Evolutionary conservation across 2,797 vertebrate species (phyloP), one percentile per base, ranked within the genome.

Genomic region (Anguilla pacifica): DNA sequence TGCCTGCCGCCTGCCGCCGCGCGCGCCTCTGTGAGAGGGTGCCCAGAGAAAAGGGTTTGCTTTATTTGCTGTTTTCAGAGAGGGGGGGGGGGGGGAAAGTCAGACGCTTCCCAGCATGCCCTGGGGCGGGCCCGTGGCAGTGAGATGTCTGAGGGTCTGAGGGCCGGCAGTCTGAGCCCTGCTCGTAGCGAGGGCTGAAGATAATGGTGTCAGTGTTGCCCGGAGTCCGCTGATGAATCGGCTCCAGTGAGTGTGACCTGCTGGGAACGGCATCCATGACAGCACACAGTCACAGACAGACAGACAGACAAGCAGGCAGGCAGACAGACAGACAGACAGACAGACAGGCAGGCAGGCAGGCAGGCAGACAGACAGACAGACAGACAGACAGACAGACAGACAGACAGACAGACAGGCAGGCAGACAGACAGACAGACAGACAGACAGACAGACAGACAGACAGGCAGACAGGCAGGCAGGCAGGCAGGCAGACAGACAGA

Each of bases 181-280:
- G 35, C 79, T 51, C 43, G 13, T n/a, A 51, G 31, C 74, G 25
- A 59, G 88, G 86, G 53, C 82, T 88, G 87, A 87, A 92, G 91
- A 92, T 92, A 93, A 93, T 90, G 88, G 93, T 91, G 88, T 91
- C 90, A 64, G 88, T 91, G 90, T 92, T 91, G 88, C 11, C 86
- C 55, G 89, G 86, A 92, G 87, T 90, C 88, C 51, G 91, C 84
- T 87, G 87, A 83, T 82, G 86, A 91, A 90, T 79, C 83, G 77
- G 90, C 92, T 88, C 72, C 89, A 91, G 85, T 87, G 77, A 4
- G 61, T 74, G 85, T 89, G 49, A 31, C 90, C 88, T 72, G 82
- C 86, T 88, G 81, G 77, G 86, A 70, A 22, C 31, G 17, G 46
- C 31, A 4, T 53, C 17, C 39, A 3, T n/a, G 28, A 3, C 31